Percentiles rank a stretch among this genome's conserved stretches.
These are phyloP conservation scores for Gadopsis bispinosus DNA, from an alignment of 2,797 vertebrate species.

Conservation along the genomic window DNA sequence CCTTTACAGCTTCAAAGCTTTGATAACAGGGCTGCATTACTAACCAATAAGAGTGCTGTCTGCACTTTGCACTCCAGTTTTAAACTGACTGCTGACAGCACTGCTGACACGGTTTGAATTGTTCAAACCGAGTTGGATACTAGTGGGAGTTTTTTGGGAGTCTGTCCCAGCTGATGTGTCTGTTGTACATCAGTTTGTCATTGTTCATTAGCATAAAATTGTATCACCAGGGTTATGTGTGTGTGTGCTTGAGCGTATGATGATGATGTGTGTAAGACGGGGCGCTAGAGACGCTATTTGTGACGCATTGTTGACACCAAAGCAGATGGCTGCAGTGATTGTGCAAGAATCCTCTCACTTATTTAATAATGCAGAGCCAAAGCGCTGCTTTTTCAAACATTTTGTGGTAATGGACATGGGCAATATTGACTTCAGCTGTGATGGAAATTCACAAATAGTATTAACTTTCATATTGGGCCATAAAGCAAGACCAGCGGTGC, in stretches of 20 bases:
- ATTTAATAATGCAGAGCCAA: constrained; percentile 62
- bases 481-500: constrained; percentile 9
- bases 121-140: background rate
- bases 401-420: constrained; percentile 35
- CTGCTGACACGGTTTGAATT: constrained; percentile 33
- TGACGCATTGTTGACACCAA: constrained; percentile 62
- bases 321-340: constrained; percentile 62
- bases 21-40: constrained; percentile 33
- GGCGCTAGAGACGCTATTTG: constrained; percentile 27
- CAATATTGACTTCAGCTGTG: constrained; percentile 31
- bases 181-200: constrained; percentile 30
- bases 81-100: constrained; percentile 21
- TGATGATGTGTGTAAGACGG: constrained; percentile 30
- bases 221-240: constrained; percentile 10
- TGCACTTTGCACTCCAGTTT: constrained; percentile 21
- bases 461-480: constrained; percentile 14
- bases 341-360: constrained; percentile 46
- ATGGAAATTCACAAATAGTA: constrained; percentile 29
- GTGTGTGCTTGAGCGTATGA: background rate
- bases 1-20: constrained; percentile 16
- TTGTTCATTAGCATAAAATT: constrained; percentile 34
- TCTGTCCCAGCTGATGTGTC: constrained; percentile 16
- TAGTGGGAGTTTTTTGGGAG: background rate
- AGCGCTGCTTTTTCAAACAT: constrained; percentile 37
- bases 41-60: constrained; percentile 33